Conservation (phyloP, 2,888 invertebrate genomes). For the Plutella xylostella region DNA sequence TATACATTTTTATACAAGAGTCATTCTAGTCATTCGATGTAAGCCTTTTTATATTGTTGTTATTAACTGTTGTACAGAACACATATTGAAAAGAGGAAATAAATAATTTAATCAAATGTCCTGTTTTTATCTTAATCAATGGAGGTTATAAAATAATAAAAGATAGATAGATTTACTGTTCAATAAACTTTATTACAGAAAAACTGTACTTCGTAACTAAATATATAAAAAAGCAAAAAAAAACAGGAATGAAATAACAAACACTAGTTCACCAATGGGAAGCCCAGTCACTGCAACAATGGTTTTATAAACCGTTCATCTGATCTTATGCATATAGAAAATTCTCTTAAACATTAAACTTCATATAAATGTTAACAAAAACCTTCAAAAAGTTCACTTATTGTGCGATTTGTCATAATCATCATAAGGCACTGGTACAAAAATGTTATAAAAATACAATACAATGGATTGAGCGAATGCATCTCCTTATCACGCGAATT, state of each 20-base stretch:
- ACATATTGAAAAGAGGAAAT: slow-evolving; percentile 22
- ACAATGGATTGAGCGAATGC: no score
- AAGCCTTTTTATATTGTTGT: slow-evolving; percentile 33
- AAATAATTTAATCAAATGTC: slow-evolving; percentile 18
- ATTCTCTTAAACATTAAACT: slow-evolving; percentile 21
- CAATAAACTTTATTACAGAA: slow-evolving; percentile 38
- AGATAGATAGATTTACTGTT: neutral
- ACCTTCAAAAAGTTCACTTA: slow-evolving; percentile 25
- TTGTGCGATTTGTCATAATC: slow-evolving; percentile 22
- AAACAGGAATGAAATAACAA: slow-evolving; percentile 58
- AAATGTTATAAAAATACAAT: slow-evolving; percentile 24
- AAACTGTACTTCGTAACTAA: slow-evolving; percentile 30
- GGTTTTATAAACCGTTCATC: no score
- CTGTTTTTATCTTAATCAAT: neutral
- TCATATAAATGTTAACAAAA: slow-evolving; percentile 31
- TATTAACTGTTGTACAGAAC: slow-evolving; percentile 30
- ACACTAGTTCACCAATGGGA: slow-evolving; percentile 46
- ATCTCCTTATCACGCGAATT: slow-evolving; percentile 4
- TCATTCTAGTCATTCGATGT: slow-evolving; percentile 54
- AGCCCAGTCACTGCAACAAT: no score
- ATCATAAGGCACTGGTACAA: slow-evolving; percentile 31
- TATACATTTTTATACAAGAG: slow-evolving; percentile 26
- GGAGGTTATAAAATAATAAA: no score
- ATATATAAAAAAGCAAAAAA: slow-evolving; percentile 32
- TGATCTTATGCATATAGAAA: no score